Base-by-base conservation (phyloP, 1,140 invertebrate species). In the Leptinotarsa undecemlineata region DNA sequence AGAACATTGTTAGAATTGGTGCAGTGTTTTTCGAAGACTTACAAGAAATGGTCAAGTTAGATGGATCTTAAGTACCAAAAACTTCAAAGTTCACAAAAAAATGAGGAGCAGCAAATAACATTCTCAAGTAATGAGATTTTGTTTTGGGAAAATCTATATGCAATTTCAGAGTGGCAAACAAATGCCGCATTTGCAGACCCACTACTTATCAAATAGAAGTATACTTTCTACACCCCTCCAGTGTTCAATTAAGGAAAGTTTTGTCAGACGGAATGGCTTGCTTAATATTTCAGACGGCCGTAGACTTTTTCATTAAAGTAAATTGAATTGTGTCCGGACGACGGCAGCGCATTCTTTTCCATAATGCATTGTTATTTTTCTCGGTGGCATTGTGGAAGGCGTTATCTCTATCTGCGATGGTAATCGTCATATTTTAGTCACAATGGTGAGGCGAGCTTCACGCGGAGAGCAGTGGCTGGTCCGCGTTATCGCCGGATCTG, bases 381-480 rank as follows among this genome's bases (percentile, higher is more conserved):
- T 81, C 77, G 78, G 74, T 74, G 71, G 75, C 79, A 78, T 77
- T 78, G 78, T 76, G 72, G 72, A 48, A 69, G 48, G 26, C 64
- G 42, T 82, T 82, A 82, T 82, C 81, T 81, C 67, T 76, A 82
- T 82, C 81, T 81, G 74, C 69, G 81, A 82, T 82, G 75, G 76
- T 80, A 82, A 82, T 82, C 81, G 77, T 77, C 80, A 81, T 82
- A 82, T 83, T 82, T 81, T 79, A 80, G 78, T 77, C 80, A 82
- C 81, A 82, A 83, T 83, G 77, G 81, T 75, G 79, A 73, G 77
- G 73, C 74, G 74, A 79, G 77, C 77, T 81, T 82, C 81, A 82
- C 78, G 79, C 79, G 70, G 80, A 72, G 78, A 72, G 78, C 79
- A 76, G 78, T 80, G 78, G 80, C 77, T 57, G 51, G 51, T 71